Conservation (phyloP, 2,888 invertebrate species). For the Punctoribates punctum region DNA sequence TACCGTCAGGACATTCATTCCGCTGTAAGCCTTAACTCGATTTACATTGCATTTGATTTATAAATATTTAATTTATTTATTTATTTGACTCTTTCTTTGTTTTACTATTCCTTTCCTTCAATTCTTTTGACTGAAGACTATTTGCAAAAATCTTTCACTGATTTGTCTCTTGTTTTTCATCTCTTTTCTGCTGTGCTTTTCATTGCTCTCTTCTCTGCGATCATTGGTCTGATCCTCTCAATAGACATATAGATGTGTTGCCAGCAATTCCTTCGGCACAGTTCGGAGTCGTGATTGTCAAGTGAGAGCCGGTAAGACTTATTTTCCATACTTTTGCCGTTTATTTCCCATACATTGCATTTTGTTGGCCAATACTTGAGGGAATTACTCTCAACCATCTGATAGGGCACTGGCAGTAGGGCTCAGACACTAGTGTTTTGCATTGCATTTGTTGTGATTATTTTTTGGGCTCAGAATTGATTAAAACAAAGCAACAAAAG, state of each 20-base stretch:
- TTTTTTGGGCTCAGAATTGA: conserved; percentile 9
- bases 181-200: neutral
- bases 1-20: conserved; percentile 51
- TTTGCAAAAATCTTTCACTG: neutral
- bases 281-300: conserved; percentile 52
- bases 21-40: conserved; percentile 45
- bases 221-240: neutral
- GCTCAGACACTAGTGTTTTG: neutral
- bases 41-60: conserved; percentile 30
- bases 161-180: neutral
- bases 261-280: conserved; percentile 51
- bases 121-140: neutral
- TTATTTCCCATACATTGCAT: neutral
- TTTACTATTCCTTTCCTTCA: neutral
- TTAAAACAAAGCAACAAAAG: conserved; percentile 5
- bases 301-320: conserved; percentile 52
- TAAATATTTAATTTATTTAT: conserved; percentile 36
- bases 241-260: conserved; percentile 52
- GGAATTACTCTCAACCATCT: neutral
- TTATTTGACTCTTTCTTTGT: neutral
- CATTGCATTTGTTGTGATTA: neutral
- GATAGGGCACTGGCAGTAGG: neutral
- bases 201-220: too few species aligned
- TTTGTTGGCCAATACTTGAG: neutral
- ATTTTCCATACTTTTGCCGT: neutral